Evolutionary conservation across 2,888 invertebrate genomes (phyloP), one percentile per base, ranked within the genome.

Genomic region (Pollenia griseotomentosa): DNA sequence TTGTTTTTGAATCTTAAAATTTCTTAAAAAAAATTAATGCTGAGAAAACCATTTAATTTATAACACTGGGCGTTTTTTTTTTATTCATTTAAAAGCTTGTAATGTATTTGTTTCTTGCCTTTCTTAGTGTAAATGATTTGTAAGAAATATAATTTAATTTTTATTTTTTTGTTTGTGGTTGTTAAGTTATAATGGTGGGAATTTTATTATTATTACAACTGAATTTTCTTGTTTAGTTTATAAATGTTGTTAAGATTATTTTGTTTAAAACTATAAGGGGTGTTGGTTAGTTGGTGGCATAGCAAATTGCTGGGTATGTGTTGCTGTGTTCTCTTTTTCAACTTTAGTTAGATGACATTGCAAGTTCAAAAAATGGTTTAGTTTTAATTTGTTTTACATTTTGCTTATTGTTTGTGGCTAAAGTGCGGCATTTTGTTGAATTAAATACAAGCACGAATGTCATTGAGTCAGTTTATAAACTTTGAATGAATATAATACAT

Each of bases 181-280:
- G 73, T 84, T 77, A 78, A 70, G 74, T 61, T 84, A 84, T 84
- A 84, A 81, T 78, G 68, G 78, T 87, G 87, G 77, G 87, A 87
- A 84, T 68, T 66, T 63, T 51, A 44, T 59, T 51, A 59, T 44
- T 63, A 65, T 81, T 63, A 46, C 46, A 48, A 12, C 51, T 63
- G 16, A 53, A 53, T 53, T 65, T 51, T 16, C 12, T 11, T 48
- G n/a, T 51, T 2, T 42, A 75, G 5, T 19, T 44, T 9, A 6
- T 33, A 42, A 61, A 59, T 53, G 19, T 53, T 57, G 7, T 79
- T 42, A 12, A 61, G 61, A 2, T n/a, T 19, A 8, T 77, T 70
- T 42, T 70, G 44, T 48, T 19, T 68, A 5, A 57, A 46, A 51
- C 33, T 33, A 59, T 16, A 75, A 66, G 68, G 80, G 80, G 75